Evolutionary conservation across 2,888 invertebrate species (phyloP).

Genomic region (Pteria penguin): DNA sequence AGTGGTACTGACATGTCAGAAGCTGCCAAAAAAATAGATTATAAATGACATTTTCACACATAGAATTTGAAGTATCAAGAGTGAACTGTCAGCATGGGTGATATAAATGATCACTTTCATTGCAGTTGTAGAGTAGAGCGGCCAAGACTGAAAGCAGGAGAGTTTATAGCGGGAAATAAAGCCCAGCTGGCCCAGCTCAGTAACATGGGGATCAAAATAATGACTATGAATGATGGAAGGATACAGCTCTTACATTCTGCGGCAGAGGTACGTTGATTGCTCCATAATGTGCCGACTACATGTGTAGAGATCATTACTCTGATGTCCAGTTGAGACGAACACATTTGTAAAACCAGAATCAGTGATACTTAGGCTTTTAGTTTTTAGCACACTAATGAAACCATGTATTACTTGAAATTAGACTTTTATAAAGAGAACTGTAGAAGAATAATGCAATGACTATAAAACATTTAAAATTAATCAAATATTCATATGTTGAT

Average conservation of each 20-base stretch:
- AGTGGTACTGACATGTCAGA: no score
- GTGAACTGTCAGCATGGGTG: no score
- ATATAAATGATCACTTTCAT: constrained; percentile 4
- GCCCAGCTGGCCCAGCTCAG: constrained; percentile 92
- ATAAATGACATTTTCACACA: no score
- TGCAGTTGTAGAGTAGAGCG: constrained; percentile 30
- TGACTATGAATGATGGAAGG: constrained; percentile 92
- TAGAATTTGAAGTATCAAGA: no score
- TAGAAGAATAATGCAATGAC: no score
- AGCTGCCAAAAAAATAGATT: no score
- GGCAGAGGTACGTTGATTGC: constrained; percentile 86
- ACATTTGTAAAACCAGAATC: not conserved
- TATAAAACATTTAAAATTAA: no score
- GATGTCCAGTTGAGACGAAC: no score
- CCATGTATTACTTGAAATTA: no score
- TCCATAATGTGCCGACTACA: not conserved
- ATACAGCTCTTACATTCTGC: constrained; percentile 91
- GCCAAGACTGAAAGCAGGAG: constrained; percentile 78
- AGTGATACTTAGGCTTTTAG: not conserved
- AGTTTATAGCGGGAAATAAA: constrained; percentile 88
- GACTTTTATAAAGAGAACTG: no score
- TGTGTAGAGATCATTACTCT: not conserved
- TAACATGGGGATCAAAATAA: constrained; percentile 96
- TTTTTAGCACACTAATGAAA: no score
- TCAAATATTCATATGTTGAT: no score